Conservation (phyloP, 2,113 vertebrate genomes). For the Peromyscus polionotus region DNA sequence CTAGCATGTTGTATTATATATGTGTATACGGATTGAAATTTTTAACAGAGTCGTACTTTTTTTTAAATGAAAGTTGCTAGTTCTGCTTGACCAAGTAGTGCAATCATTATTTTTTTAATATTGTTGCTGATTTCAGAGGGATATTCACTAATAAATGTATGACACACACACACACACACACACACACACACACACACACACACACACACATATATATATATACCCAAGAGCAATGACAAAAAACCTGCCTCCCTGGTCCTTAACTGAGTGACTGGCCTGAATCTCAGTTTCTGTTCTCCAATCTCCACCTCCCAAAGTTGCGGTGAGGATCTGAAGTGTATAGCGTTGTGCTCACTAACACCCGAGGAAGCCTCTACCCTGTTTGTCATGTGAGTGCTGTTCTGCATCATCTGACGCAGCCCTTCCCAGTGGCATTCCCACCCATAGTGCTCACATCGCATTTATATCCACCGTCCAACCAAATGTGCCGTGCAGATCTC, state of each 20-base stretch:
- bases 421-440: background rate
- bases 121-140: slow-evolving; percentile 99
- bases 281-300: background rate
- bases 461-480: background rate
- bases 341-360: background rate
- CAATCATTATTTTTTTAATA: slow-evolving; percentile 99
- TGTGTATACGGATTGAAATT: slow-evolving; percentile 99
- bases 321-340: background rate
- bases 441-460: background rate
- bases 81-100: slow-evolving; percentile 99
- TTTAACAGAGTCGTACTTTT: slow-evolving; percentile 99
- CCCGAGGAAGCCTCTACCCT: background rate
- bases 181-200: too few species aligned
- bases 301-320: background rate
- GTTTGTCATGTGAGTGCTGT: background rate
- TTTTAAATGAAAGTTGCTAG: slow-evolving; percentile 99
- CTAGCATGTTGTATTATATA: slow-evolving; percentile 99
- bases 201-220: too few species aligned
- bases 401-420: background rate
- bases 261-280: background rate
- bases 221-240: too few species aligned
- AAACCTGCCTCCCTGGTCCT: background rate
- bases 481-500: background rate
- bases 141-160: slow-evolving; percentile 99
- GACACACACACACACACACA: too few species aligned